phyloP scores from a whole-genome alignment of 2,888 invertebrate species.

The Tyria jacobaeae region DNA sequence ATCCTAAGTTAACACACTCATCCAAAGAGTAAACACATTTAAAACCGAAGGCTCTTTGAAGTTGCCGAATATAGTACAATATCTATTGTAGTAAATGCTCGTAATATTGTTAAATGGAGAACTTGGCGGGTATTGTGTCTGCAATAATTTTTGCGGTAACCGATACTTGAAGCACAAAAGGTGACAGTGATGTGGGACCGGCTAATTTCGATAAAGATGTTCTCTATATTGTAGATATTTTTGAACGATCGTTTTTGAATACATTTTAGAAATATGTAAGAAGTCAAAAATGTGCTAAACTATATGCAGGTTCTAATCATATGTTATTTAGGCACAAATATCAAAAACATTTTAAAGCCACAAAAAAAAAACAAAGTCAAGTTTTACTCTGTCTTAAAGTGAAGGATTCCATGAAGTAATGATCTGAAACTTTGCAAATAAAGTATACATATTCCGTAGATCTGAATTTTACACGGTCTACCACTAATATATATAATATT shows the following conservation, averaged over 20 bases:
- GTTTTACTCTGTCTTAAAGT: too few relatives aligned
- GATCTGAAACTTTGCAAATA: neutral
- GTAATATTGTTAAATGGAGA: constrained; percentile 85
- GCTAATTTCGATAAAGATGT: constrained; percentile 54
- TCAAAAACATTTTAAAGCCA: neutral
- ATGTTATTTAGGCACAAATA: neutral
- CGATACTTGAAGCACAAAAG: constrained; percentile 79
- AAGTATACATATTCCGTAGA: too few relatives aligned
- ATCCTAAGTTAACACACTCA: constrained; percentile 8
- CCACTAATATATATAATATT: too few relatives aligned
- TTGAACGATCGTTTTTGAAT: constrained; percentile 7
- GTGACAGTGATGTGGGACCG: constrained; percentile 75
- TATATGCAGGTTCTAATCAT: neutral
- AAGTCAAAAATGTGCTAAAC: too few relatives aligned
- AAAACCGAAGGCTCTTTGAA: constrained; percentile 59
- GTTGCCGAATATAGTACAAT: constrained; percentile 60
- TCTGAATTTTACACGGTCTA: too few relatives aligned
- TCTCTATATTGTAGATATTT: constrained; percentile 12
- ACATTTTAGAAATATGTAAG: neutral
- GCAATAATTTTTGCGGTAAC: constrained; percentile 84
- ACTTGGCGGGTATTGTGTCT: constrained; percentile 70
- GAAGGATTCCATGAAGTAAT: too few relatives aligned
- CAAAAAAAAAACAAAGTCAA: neutral
- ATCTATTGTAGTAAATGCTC: constrained; percentile 51
- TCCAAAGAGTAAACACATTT: constrained; percentile 35